A percentile compares a stretch with the other conserved stretches of the same genome.
phyloP scores from a whole-genome alignment of 2,888 invertebrate genomes.

The Nasonovia ribisnigri region DNA sequence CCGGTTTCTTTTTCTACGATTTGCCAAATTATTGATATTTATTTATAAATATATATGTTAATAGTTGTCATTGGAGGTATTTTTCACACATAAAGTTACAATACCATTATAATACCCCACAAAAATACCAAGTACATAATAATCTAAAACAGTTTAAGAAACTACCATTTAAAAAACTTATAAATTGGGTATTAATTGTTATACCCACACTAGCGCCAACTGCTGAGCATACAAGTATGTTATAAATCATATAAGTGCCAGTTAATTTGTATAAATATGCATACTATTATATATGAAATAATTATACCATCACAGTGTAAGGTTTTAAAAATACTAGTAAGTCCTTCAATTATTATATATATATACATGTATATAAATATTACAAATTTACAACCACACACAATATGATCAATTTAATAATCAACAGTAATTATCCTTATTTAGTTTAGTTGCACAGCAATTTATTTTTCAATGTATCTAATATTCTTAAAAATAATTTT shows the following conservation, averaged over 20 bases:
- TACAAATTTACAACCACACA: neutral
- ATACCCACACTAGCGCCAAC: neutral
- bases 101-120: neutral
- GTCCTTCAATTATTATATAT: neutral
- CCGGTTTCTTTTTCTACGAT: neutral
- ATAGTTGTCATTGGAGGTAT: neutral
- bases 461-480: neutral
- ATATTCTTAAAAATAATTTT: neutral
- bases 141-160: neutral
- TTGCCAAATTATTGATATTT: constrained; percentile 27
- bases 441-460: neutral
- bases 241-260: neutral
- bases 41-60: neutral
- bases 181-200: neutral
- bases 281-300: neutral
- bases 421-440: neutral
- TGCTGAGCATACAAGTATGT: neutral
- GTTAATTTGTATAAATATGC: neutral
- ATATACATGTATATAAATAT: too few species aligned
- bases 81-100: neutral
- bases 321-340: neutral
- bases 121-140: neutral
- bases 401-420: neutral
- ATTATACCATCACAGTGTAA: neutral
- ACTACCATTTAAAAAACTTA: neutral